phyloP scores from a whole-genome alignment of 2,113 vertebrate species.

The Chaetorhynchus papuensis region DNA sequence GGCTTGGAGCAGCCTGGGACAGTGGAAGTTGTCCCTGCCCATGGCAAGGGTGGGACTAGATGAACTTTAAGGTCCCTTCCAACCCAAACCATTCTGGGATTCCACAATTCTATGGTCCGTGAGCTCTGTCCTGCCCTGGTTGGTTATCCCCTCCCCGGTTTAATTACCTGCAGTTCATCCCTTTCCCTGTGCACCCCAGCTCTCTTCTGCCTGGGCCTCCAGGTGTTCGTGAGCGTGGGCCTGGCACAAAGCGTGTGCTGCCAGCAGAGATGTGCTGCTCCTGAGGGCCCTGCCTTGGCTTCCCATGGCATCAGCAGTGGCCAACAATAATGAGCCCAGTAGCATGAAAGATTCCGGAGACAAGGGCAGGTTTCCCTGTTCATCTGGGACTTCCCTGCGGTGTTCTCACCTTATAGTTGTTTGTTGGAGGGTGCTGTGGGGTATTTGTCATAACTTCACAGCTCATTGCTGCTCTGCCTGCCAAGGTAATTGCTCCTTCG shows the following conservation, averaged over 20 bases:
- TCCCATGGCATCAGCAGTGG: neutral
- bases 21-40: neutral
- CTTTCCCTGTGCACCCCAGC: neutral
- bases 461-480: neutral
- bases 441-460: slow-evolving; percentile 21
- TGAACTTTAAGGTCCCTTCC: neutral
- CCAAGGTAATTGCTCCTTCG: neutral
- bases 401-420: neutral
- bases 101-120: neutral
- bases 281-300: neutral
- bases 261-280: neutral
- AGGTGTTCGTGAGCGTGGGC: rapidly evolving
- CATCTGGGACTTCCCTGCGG: neutral
- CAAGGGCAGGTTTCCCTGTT: neutral
- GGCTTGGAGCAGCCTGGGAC: neutral
- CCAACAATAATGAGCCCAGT: neutral
- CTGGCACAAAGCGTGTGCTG: rapidly evolving
- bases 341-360: neutral
- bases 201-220: rapidly evolving
- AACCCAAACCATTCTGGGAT: neutral
- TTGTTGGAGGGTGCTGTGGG: neutral
- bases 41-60: too few relatives aligned
- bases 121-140: neutral
- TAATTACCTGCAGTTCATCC: neutral
- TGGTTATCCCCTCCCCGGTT: neutral